Evolutionary conservation across 2,888 invertebrate genomes (phyloP).

Genomic region (Notocelia uddmanniana): DNA sequence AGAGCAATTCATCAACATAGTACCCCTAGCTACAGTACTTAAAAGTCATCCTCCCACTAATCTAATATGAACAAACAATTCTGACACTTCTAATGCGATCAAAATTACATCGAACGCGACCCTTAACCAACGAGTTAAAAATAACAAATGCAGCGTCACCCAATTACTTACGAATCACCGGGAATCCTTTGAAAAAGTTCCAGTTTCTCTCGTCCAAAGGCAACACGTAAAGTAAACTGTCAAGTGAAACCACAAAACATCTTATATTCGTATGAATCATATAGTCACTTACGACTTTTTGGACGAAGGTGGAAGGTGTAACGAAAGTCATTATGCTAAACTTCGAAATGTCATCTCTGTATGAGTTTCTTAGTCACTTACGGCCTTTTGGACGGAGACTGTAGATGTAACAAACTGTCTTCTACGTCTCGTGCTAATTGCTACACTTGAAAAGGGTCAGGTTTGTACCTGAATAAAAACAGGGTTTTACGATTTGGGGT

Average conservation of each 20-base stretch:
- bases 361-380: neutral
- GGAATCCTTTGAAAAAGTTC: conserved; percentile 9
- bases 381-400: neutral
- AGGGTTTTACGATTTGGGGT: conserved; percentile 8
- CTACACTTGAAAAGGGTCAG: conserved; percentile 17
- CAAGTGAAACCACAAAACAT: neutral
- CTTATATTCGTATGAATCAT: neutral
- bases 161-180: conserved; percentile 15
- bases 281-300: neutral
- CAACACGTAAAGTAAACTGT: neutral
- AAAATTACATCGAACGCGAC: neutral
- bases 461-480: conserved; percentile 10
- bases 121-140: neutral
- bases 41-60: too few relatives aligned
- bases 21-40: too few relatives aligned
- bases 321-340: neutral
- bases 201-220: neutral
- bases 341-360: neutral
- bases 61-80: neutral
- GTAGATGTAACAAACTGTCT: neutral
- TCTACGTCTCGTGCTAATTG: conserved; percentile 23
- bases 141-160: neutral
- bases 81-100: neutral
- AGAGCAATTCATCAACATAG: too few relatives aligned
- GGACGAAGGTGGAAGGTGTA: neutral